Evolutionary conservation across 2,888 invertebrate species (phyloP).

Genomic region (Drosophila nigricruria): DNA sequence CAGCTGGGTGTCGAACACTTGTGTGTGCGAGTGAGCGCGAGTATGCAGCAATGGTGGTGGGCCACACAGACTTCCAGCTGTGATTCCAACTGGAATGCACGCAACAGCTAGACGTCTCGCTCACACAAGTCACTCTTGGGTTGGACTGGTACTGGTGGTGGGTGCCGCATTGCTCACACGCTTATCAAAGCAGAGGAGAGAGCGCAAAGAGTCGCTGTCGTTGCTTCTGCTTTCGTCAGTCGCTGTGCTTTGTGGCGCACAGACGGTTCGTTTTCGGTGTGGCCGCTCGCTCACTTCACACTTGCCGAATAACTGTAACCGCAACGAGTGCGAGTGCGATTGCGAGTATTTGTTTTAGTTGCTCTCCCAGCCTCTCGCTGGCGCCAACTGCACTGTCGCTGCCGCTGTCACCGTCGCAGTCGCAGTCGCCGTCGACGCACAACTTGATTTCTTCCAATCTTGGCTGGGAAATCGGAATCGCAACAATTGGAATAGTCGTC

Average conservation of each 20-base stretch:
- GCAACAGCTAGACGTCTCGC: constrained; percentile 40
- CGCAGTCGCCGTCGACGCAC: constrained; percentile 36
- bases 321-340: constrained; percentile 44
- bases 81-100: constrained; percentile 73
- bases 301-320: constrained; percentile 44
- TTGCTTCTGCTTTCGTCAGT: constrained; percentile 54
- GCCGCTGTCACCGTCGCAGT: constrained; percentile 38
- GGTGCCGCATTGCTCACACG: constrained; percentile 23
- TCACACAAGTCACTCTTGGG: constrained; percentile 26
- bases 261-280: constrained; percentile 50
- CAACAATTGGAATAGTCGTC: constrained; percentile 80
- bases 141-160: constrained; percentile 31
- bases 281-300: constrained; percentile 35
- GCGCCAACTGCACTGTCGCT: constrained; percentile 25
- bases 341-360: constrained; percentile 12
- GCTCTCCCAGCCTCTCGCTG: constrained; percentile 47
- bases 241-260: constrained; percentile 56
- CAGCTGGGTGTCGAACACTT: neutral
- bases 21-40: constrained; percentile 15
- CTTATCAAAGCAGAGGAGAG: constrained; percentile 8
- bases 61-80: constrained; percentile 55
- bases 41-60: constrained; percentile 68
- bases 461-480: constrained; percentile 76
- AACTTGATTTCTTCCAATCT: constrained; percentile 82
- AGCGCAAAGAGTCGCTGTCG: constrained; percentile 23